These are phyloP conservation scores for Nomada lathburiana DNA, from an alignment of 2,888 invertebrate genomes.

Conservation along the genomic window DNA sequence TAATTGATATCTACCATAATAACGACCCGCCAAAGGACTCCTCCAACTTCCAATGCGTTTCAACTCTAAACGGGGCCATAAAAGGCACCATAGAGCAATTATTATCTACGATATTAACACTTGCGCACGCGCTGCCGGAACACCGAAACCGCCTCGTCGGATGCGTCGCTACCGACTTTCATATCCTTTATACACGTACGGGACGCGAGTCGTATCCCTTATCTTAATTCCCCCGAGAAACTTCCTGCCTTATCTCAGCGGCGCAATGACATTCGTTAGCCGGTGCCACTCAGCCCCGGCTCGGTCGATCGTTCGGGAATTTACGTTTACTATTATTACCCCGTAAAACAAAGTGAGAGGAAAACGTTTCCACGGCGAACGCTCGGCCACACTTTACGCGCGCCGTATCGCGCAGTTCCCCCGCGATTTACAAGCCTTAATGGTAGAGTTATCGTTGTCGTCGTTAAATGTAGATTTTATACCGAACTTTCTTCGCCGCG, in stretches of 20 bases:
- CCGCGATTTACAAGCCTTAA: conserved; percentile 59
- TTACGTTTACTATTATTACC: conserved; percentile 67
- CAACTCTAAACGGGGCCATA: conserved; percentile 1
- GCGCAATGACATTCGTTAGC: conserved; percentile 60
- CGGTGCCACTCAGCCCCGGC: conserved; percentile 55
- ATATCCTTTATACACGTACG: conserved; percentile 62
- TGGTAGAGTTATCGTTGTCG: conserved; percentile 57
- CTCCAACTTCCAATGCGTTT: not conserved
- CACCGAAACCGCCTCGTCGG: conserved; percentile 54
- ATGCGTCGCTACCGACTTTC: conserved; percentile 64
- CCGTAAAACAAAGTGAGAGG: conserved; percentile 61
- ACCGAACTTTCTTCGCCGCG: conserved; percentile 33
- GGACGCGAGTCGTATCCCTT: conserved; percentile 58
- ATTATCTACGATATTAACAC: conserved; percentile 55
- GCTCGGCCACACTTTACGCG: conserved; percentile 47
- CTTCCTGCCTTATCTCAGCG: conserved; percentile 52
- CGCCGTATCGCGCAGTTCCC: conserved; percentile 43
- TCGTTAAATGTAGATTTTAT: conserved; percentile 55
- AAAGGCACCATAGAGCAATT: conserved; percentile 43
- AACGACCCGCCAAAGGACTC: conserved; percentile 8
- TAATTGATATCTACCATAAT: not conserved
- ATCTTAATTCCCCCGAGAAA: conserved; percentile 70
- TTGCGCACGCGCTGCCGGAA: conserved; percentile 27
- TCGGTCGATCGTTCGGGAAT: conserved; percentile 47
- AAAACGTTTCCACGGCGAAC: conserved; percentile 18